These are phyloP conservation scores for Amblyopsis rosae DNA, from an alignment of 2,113 vertebrate species.

Conservation along the genomic window DNA sequence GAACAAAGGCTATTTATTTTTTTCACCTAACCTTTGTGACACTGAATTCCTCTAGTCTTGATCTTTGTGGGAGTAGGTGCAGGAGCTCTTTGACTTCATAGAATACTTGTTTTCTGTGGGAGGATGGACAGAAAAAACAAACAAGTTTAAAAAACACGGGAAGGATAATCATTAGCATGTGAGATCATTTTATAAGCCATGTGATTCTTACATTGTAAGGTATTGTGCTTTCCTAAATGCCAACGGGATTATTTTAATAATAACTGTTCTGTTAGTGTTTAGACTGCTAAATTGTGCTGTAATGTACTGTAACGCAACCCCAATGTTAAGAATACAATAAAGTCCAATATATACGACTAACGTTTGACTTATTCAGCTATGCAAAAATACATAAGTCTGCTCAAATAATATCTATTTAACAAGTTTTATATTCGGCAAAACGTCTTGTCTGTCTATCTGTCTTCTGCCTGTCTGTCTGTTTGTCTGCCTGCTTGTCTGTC, in stretches of 20 bases:
- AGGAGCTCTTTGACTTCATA: conserved; percentile 34
- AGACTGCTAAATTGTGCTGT: background rate
- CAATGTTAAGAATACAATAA: too few species aligned
- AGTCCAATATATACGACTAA: too few species aligned
- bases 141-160: conserved; percentile 2
- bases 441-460: too few species aligned
- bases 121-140: conserved; percentile 9
- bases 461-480: too few species aligned
- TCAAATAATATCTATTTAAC: too few species aligned
- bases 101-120: conserved; percentile 2
- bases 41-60: conserved; percentile 32
- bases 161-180: background rate
- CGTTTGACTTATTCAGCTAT: too few species aligned
- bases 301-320: too few species aligned
- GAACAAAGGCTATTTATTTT: too few species aligned
- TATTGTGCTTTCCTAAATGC: conserved; percentile 10
- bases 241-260: conserved; percentile 41
- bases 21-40: conserved; percentile 28
- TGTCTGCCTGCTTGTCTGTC: too few species aligned
- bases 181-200: conserved; percentile 2
- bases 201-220: conserved; percentile 13
- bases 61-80: conserved; percentile 2
- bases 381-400: too few species aligned
- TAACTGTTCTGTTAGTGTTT: conserved; percentile 3
- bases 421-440: too few species aligned